These are phyloP conservation scores for Lasioglossum calceatum DNA, from an alignment of 2,888 invertebrate genomes.

Conservation along the genomic window DNA sequence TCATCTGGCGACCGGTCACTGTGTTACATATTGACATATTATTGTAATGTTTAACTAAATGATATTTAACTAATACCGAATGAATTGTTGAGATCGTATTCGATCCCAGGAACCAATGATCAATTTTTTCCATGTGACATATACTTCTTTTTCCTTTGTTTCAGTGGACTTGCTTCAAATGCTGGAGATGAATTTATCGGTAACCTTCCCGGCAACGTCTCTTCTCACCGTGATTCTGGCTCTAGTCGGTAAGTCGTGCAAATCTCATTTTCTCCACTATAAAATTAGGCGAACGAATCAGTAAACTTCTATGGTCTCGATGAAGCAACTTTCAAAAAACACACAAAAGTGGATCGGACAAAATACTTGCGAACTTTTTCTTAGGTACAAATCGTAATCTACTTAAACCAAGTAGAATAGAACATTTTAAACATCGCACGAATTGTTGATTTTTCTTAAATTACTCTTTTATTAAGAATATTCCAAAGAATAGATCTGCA, in stretches of 20 bases:
- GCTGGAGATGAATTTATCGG: slow-evolving; percentile 97
- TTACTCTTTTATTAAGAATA: background rate
- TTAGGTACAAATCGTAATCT: background rate
- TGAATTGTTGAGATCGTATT: background rate
- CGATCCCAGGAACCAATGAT: background rate
- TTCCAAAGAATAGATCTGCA: background rate
- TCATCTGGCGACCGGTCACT: too few species aligned
- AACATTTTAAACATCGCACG: background rate
- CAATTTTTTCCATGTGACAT: slow-evolving; percentile 41
- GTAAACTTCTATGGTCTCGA: background rate
- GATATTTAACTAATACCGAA: background rate
- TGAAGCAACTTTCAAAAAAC: background rate
- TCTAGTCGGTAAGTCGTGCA: slow-evolving; percentile 95
- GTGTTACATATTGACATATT: too few species aligned
- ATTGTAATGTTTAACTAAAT: too few species aligned
- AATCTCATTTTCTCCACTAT: background rate
- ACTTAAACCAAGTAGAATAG: background rate
- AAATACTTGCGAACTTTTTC: background rate
- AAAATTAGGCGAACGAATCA: background rate
- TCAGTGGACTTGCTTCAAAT: slow-evolving; percentile 98
- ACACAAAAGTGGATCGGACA: background rate
- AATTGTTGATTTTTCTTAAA: background rate
- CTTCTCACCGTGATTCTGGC: slow-evolving; percentile 98
- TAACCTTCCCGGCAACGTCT: slow-evolving; percentile 98
- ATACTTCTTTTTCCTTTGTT: slow-evolving; percentile 83